phyloP scores from a whole-genome alignment of 2,113 vertebrate species.

The Murina feae region DNA sequence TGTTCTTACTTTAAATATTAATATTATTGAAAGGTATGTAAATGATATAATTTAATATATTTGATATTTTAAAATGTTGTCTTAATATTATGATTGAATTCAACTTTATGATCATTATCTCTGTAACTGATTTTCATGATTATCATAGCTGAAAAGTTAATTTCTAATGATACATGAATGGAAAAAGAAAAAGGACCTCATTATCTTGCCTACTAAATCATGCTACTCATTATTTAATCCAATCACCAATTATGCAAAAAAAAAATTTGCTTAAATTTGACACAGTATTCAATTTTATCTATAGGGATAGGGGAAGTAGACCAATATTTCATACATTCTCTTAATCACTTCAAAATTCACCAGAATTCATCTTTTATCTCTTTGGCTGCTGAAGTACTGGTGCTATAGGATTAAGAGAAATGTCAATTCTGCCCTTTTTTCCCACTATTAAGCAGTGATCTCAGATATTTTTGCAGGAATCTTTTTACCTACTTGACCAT shows the following conservation, averaged over 20 bases:
- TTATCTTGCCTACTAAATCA: conserved; percentile 6
- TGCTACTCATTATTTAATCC: neutral
- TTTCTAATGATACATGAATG: neutral
- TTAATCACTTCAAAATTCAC: conserved; percentile 1
- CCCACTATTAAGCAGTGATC: neutral
- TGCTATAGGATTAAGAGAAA: neutral
- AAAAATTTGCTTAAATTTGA: conserved; percentile 35
- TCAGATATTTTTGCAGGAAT: conserved; percentile 5
- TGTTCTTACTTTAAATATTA: conserved; percentile 2
- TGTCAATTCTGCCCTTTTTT: neutral
- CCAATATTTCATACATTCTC: neutral
- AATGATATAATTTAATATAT: neutral
- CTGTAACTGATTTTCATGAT: neutral
- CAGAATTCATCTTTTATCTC: neutral
- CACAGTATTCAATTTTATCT: neutral
- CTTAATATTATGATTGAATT: neutral
- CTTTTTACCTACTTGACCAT: neutral
- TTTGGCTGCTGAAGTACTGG: neutral
- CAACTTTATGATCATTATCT: neutral
- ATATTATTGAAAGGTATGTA: neutral
- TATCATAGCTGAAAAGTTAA: neutral
- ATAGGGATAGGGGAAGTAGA: neutral
- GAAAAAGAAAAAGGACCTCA: neutral
- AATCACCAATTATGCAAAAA: neutral
- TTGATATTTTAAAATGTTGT: neutral